Conservation (phyloP, 2,888 invertebrate genomes). For the Noctua janthe region DNA sequence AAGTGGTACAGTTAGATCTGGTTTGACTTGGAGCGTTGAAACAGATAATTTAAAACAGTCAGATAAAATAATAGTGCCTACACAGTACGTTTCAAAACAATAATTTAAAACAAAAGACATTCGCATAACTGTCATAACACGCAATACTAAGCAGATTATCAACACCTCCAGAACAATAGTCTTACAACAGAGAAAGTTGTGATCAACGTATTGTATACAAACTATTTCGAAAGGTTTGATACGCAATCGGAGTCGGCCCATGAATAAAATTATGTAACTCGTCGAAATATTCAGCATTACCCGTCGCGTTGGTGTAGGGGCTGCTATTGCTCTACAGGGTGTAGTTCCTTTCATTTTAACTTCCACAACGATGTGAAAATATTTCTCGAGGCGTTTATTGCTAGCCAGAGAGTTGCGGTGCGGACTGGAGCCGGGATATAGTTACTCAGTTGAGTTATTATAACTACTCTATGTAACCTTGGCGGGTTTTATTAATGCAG, state of each 20-base stretch:
- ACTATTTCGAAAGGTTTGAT: conserved; percentile 77
- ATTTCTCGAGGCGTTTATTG: conserved; percentile 88
- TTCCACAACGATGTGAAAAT: conserved; percentile 90
- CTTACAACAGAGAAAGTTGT: conserved; percentile 52
- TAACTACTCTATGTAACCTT: conserved; percentile 67
- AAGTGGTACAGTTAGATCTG: neutral
- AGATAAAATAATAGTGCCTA: neutral
- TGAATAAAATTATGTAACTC: conserved; percentile 87
- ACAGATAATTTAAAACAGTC: neutral
- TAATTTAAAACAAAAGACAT: conserved; percentile 8
- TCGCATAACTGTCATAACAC: neutral
- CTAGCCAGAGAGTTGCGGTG: conserved; percentile 84
- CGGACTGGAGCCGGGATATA: conserved; percentile 68
- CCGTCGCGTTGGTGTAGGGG: conserved; percentile 79
- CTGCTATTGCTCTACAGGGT: conserved; percentile 86
- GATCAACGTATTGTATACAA: conserved; percentile 65
- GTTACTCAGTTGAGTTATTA: conserved; percentile 72
- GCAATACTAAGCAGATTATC: conserved; percentile 10
- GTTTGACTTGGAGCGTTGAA: neutral
- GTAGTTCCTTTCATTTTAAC: conserved; percentile 89
- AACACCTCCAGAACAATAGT: conserved; percentile 46
- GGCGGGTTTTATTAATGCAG: conserved; percentile 55
- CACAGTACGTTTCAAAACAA: neutral
- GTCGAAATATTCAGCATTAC: conserved; percentile 85
- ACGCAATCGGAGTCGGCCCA: conserved; percentile 80